Evolutionary conservation across 2,113 vertebrate genomes (phyloP).

Genomic region (Chunga burmeisteri): DNA sequence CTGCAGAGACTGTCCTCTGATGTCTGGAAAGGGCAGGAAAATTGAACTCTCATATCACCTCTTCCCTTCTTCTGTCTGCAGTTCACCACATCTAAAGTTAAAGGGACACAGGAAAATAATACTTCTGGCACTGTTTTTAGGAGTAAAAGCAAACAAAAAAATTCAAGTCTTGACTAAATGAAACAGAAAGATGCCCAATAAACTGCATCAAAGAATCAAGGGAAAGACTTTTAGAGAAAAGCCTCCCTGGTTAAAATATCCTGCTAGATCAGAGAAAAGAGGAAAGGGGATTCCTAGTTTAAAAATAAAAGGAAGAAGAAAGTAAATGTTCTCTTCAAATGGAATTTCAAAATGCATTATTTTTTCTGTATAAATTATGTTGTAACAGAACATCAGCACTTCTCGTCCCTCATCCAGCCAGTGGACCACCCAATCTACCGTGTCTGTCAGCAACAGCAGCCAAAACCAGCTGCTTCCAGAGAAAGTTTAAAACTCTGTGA

Average conservation of each 20-base stretch:
- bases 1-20: background rate
- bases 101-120: background rate
- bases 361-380: background rate
- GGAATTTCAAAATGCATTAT: background rate
- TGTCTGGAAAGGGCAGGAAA: background rate
- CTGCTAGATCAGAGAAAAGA: background rate
- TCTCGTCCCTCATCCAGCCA: background rate
- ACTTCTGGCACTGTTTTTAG: background rate
- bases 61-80: background rate
- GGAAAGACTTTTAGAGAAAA: background rate
- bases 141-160: background rate
- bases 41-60: background rate
- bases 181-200: background rate
- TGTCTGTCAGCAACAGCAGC: background rate
- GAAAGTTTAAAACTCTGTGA: constrained; percentile 36
- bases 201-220: background rate
- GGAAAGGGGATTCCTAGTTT: background rate
- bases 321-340: background rate
- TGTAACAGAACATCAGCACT: background rate
- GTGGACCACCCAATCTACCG: background rate
- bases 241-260: background rate
- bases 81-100: background rate
- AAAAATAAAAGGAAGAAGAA: background rate
- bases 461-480: background rate
- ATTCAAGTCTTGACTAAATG: background rate